These are phyloP conservation scores for Andinoacara biseriatus DNA, from an alignment of 2,113 vertebrate species.

Conservation along the genomic window DNA sequence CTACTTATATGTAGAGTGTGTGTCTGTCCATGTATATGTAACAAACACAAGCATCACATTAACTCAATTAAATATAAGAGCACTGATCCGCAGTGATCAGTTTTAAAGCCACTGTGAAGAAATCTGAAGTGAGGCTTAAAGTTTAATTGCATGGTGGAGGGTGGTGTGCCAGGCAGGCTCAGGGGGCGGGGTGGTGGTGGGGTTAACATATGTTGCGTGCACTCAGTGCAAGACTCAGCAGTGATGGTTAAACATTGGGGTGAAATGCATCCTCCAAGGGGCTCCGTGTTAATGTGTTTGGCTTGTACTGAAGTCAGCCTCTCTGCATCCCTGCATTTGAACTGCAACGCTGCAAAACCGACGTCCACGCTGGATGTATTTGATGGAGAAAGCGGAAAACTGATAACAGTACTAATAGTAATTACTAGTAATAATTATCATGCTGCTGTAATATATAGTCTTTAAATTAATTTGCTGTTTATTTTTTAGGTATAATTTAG, in stretches of 20 bases:
- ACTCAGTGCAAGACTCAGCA: slow-evolving; percentile 61
- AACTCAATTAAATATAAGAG: slow-evolving; percentile 67
- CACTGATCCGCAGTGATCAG: slow-evolving; percentile 63
- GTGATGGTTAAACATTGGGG: slow-evolving; percentile 69
- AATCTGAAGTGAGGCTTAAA: slow-evolving; percentile 61
- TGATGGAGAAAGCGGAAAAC: slow-evolving; percentile 31
- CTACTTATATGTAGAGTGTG: slow-evolving; percentile 5
- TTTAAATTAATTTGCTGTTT: slow-evolving; percentile 11
- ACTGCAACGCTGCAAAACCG: not conserved
- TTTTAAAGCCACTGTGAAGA: slow-evolving; percentile 63
- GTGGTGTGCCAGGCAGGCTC: slow-evolving; percentile 60
- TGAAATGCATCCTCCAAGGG: slow-evolving; percentile 69
- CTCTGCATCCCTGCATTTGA: slow-evolving; percentile 44
- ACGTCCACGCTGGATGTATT: slow-evolving; percentile 11
- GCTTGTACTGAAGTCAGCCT: slow-evolving; percentile 72
- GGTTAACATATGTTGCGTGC: slow-evolving; percentile 71
- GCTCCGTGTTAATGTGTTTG: slow-evolving; percentile 72
- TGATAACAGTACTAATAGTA: slow-evolving; percentile 1
- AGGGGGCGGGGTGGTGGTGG: slow-evolving; percentile 1
- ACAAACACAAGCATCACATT: slow-evolving; percentile 58
- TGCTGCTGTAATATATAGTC: not conserved
- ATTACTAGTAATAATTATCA: slow-evolving; percentile 37
- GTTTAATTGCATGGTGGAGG: slow-evolving; percentile 66
- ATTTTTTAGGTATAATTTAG: slow-evolving; percentile 20
- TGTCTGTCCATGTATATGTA: slow-evolving; percentile 20